Base-by-base conservation (phyloP, 30 jellyfish, hydroid and myxozoan genomes). In the Sanderia malayensis region DNA sequence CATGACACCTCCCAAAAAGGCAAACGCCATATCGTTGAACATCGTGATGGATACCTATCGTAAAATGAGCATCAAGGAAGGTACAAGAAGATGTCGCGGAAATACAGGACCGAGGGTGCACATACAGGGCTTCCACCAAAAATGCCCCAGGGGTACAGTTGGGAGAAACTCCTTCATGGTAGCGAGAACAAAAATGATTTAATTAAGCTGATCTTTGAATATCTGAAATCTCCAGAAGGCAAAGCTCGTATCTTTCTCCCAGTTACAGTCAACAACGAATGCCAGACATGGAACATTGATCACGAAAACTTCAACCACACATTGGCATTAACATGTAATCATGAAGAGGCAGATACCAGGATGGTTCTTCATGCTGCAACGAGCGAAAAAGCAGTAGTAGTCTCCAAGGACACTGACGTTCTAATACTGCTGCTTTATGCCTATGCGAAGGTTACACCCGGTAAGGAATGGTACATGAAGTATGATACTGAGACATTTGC, bases 101-200 rank as follows among this genome's bases (percentile, higher is more conserved):
- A 24, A 57, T n/a, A n/a, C 68, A 8, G 31, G 6, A 57, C 68
- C 27, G 22, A 57, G 68, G n/a, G 6, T 24, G 27, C 31, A 24
- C 68, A 57, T 57, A n/a, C 68, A 57, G 31, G 9, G 21, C 31
- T 57, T 57, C 21, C 27, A 57, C 8, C 68, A 57, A 57, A 57
- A 24, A 6, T 9, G 10, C 6, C 31, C 8, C 9, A 57, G 31
- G 58, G 58, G 58, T 10, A 44, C n/a, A n/a, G 17, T 44, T 44
- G 58, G 22, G 10, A 20, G 27, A 24, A 20, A 57, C n/a, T 57
- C n/a, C n/a, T 57, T 8, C 27, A 57, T 57, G 31, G 31, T 24
- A 57, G 27, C 31, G 9, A 57, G 31, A 57, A 57, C 68, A 57
- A 57, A 57, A 57, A 20, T n/a, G 68, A 57, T 24, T 20, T 57